These are phyloP conservation scores for Diaphora mendica DNA, from an alignment of 2,888 invertebrate species.

Conservation along the genomic window DNA sequence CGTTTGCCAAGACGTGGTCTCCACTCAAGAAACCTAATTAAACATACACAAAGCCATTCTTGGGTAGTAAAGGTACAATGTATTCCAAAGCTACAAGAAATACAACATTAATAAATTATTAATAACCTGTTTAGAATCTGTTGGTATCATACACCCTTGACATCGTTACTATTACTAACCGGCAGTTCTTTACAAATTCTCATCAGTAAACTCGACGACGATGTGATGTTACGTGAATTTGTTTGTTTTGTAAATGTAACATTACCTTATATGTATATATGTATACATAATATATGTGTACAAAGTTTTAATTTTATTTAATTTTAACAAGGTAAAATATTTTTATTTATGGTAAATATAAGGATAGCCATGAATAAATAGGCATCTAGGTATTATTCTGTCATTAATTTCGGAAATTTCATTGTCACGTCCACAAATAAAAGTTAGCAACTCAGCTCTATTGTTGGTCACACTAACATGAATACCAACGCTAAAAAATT, in stretches of 20 bases:
- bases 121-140: not conserved
- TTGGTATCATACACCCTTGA: not conserved
- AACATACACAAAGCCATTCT: not conserved
- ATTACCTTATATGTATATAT: too few species aligned
- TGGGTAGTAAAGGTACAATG: not conserved
- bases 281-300: not conserved
- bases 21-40: too few species aligned
- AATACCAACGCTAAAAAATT: too few species aligned
- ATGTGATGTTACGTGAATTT: not conserved
- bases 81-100: not conserved
- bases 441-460: too few species aligned
- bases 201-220: not conserved
- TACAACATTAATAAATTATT: not conserved
- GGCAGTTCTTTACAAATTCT: not conserved
- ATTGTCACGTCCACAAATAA: too few species aligned
- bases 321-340: too few species aligned
- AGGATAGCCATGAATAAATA: too few species aligned
- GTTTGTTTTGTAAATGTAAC: not conserved
- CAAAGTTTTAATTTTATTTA: not conserved
- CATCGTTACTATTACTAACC: not conserved
- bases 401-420: too few species aligned
- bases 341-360: too few species aligned
- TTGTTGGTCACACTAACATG: too few species aligned
- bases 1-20: too few species aligned
- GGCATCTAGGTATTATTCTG: too few species aligned